Base-by-base conservation (phyloP, 2,113 vertebrate species). In the Pluvialis apricaria region DNA sequence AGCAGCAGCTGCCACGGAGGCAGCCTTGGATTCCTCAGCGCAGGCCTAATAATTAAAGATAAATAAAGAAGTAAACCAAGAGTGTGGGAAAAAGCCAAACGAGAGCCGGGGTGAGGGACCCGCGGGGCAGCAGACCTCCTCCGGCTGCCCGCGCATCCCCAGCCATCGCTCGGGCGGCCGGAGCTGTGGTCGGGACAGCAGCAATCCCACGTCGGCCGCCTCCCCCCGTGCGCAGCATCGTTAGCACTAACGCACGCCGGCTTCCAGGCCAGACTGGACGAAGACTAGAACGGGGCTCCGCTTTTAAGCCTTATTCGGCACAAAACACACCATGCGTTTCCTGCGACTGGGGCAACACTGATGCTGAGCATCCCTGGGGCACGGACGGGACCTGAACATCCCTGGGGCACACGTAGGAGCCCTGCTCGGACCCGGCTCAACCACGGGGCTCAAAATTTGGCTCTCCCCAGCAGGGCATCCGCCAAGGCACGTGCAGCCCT, bases 371-470 rank as follows among this genome's bases (percentile, higher is more conserved):
- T 13, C 68, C 52, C 13, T 0, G 17, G 36, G 51, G 29, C 21
- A 38, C 64, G 20, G 65, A 13, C 3, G 8, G 45, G n/a, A 65
- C 15, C 62, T 4, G 38, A 57, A 45, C 36, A 14, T 28, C 65
- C 28, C n/a, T 0, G 5, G 8, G 34, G 7, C 11, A 10, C 0
- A 0, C 0, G 2, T 1, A 13, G 79, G 79, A 86, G 40, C 80
- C 77, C 71, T 9, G 80, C 80, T 79, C 44, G 8, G 29, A 12
- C 20, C 83, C 32, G 0, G 29, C 62, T 88, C 68, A 4, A 6
- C 19, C 6, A 0, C 22, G 3, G 51, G 20, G 31, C 22, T 44
- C 55, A 2, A 13, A 45, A 14, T 8, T 3, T 15, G n/a, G 21
- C 38, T 52, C 54, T 92, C 82, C 76, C 55, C 82, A 58, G 92